Base-by-base conservation (phyloP, 2,797 vertebrate genomes). In the Artibeus jamaicensis region DNA sequence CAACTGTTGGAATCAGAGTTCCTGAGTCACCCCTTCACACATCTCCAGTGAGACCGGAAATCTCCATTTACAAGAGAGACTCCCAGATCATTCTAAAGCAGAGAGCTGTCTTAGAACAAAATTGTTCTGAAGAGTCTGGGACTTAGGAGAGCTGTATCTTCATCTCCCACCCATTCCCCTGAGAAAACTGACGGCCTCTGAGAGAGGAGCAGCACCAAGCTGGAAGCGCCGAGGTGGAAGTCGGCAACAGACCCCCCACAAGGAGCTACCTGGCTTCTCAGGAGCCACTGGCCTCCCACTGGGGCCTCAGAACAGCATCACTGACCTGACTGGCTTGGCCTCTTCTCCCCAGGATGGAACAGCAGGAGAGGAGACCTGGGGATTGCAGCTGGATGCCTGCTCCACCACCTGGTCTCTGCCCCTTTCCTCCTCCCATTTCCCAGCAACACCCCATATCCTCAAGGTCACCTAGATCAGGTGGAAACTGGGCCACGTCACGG, bases 401-500 rank as follows among this genome's bases (percentile, higher is more conserved):
- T n/a, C 65, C 22, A 34, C 86, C 57, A 21, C 71, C 55, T 14
- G 9, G 48, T 14, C 48, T 68, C 74, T 39, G 3, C 77, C 70
- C 34, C 37, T 77, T 55, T 70, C 18, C 65, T 78, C 94, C 90
- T 67, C 93, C 65, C 81, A 29, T 95, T 94, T 96, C 89, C 86
- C 85, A 85, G 85, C 50, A 95, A 95, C 84, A 79, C 86, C 71
- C 3, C 0, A 2, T n/a, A 55, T 85, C 84, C 73, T 71, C 96
- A 98, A 97, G 94, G 96, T 93, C 94, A 3, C 73, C 55, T 34
- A 1, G 94, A 21, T 12, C 97, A 77, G 53, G 42, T 91, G 86
- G 7, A 3, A 87, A 84, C 67, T n/a, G 53, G 94, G 86, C 86
- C 74, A 6, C n/a, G 44, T 96, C 97, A 97, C 77, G 29, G 74